phyloP scores from a whole-genome alignment of 2,888 invertebrate genomes.

The Cephus pulcher region DNA sequence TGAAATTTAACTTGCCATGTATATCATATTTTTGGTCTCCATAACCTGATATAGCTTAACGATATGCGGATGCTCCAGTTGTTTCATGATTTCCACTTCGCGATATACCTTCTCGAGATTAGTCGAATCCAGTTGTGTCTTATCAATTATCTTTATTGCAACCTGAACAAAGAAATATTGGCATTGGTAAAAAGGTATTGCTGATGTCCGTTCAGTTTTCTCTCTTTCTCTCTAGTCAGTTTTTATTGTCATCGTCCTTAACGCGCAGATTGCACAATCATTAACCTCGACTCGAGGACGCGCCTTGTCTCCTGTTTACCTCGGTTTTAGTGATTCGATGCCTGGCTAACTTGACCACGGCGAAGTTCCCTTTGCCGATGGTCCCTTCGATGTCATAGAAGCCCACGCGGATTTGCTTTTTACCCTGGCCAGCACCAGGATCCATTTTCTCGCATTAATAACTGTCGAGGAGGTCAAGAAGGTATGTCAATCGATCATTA shows the following conservation, averaged over 20 bases:
- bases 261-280: not conserved
- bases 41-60: conserved; percentile 98
- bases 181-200: not conserved
- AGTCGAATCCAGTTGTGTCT: conserved; percentile 89
- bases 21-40: conserved; percentile 98
- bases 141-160: conserved; percentile 96
- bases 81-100: conserved; percentile 98
- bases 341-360: conserved; percentile 96
- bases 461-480: not conserved
- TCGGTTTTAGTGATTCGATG: conserved; percentile 99
- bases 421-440: conserved; percentile 51
- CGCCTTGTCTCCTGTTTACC: conserved; percentile 70
- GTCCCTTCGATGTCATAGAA: conserved; percentile 98
- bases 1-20: conserved; percentile 72
- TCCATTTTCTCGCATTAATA: conserved; percentile 48
- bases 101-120: conserved; percentile 95
- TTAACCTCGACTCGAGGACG: not conserved
- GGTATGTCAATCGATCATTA: conserved; percentile 10
- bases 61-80: conserved; percentile 96
- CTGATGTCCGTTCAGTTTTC: not conserved
- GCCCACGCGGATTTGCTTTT: conserved; percentile 85
- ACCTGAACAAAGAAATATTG: conserved; percentile 75
- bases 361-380: conserved; percentile 99
- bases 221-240: not conserved
- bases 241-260: not conserved